Conservation (phyloP, 1,140 invertebrate species). For the Teleogryllus occipitalis region DNA sequence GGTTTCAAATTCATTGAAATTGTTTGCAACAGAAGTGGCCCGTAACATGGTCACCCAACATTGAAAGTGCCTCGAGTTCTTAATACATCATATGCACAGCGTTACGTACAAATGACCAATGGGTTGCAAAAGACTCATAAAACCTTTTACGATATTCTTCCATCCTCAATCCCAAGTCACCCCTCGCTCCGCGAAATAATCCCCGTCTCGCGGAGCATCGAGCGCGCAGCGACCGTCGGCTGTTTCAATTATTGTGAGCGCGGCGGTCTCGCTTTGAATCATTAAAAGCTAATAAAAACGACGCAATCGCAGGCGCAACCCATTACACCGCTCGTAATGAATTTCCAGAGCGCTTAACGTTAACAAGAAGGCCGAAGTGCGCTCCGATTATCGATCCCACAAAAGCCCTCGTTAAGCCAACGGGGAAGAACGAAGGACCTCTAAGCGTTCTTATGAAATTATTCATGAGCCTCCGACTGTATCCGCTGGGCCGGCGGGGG, state of each 20-base stretch:
- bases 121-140: no score
- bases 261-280: neutral
- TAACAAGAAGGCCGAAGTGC: neutral
- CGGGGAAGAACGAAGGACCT: neutral
- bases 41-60: no score
- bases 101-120: no score
- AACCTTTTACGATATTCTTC: no score
- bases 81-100: no score
- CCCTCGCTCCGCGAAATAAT: no score
- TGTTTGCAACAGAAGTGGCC: no score
- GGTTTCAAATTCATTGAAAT: no score
- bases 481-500: neutral
- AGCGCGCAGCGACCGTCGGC: no score
- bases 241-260: neutral
- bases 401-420: neutral
- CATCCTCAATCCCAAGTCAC: no score
- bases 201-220: no score
- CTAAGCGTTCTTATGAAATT: neutral
- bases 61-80: no score
- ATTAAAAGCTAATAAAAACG: slow-evolving; percentile 1
- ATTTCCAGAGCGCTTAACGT: neutral
- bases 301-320: neutral
- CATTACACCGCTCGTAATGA: neutral
- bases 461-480: neutral
- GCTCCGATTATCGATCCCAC: neutral